A percentile compares a stretch with the other conserved stretches of the same genome.
Evolutionary conservation across 2,797 vertebrate genomes (phyloP).

Genomic region (Rhincodon typus): DNA sequence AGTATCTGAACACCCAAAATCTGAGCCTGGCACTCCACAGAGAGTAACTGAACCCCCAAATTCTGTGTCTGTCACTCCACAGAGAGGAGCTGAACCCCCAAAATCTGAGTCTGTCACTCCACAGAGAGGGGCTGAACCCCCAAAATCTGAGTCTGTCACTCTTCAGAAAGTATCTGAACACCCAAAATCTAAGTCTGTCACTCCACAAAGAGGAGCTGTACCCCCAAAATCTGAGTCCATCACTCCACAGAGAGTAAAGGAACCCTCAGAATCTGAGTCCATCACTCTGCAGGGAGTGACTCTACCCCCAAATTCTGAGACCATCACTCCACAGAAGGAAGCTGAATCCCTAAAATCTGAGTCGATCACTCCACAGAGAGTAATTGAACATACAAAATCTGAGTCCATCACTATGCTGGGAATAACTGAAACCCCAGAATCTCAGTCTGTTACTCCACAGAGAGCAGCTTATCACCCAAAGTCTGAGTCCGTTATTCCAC

Average conservation of each 20-base stretch:
- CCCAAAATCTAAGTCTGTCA: background rate
- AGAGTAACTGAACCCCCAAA: background rate
- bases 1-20: background rate
- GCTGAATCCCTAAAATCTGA: background rate
- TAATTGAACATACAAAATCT: background rate
- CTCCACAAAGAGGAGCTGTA: background rate
- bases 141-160: background rate
- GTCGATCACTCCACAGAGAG: background rate
- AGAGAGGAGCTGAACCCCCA: background rate
- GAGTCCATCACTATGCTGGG: too few relatives aligned
- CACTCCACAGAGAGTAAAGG: background rate
- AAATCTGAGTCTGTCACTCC: background rate
- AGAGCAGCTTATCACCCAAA: background rate
- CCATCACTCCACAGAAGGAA: rapidly evolving
- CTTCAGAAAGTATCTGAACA: background rate
- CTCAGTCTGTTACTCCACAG: background rate
- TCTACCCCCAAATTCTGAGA: background rate
- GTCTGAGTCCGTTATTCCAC: background rate
- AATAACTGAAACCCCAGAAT: too few relatives aligned
- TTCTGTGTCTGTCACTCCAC: background rate
- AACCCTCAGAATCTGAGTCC: background rate
- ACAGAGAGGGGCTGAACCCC: background rate
- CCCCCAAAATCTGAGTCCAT: background rate
- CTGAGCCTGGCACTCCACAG: background rate
- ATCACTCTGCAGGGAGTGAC: background rate